These are phyloP conservation scores for Drosophila watanabei DNA, from an alignment of 1,140 invertebrate species.

Conservation along the genomic window DNA sequence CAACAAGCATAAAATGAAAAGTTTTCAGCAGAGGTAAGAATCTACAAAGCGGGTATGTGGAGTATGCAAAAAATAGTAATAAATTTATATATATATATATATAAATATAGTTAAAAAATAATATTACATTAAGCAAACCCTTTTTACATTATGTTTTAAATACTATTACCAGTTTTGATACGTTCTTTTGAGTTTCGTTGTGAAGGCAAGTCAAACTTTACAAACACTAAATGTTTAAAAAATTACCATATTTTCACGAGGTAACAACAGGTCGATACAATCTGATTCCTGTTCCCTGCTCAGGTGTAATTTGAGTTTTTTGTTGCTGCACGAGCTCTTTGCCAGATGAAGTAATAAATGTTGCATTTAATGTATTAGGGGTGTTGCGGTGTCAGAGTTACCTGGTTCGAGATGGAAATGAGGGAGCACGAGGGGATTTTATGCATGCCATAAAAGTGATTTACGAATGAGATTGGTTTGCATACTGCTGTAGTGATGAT, in stretches of 20 bases:
- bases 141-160: neutral
- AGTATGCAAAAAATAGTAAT: neutral
- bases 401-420: slow-evolving; percentile 43
- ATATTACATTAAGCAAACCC: no score
- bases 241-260: neutral
- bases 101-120: neutral
- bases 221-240: neutral
- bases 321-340: slow-evolving; percentile 37
- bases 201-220: no score
- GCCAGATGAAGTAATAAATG: slow-evolving; percentile 77
- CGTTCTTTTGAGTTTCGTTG: neutral
- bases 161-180: no score
- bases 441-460: slow-evolving; percentile 55
- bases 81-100: neutral
- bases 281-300: neutral
- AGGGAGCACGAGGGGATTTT: slow-evolving; percentile 33
- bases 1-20: slow-evolving; percentile 52
- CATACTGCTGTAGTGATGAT: slow-evolving; percentile 6
- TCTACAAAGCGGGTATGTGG: neutral
- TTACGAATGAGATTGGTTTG: slow-evolving; percentile 48
- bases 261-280: neutral
- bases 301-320: slow-evolving; percentile 61
- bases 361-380: slow-evolving; percentile 79
- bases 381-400: slow-evolving; percentile 24
- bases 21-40: slow-evolving; percentile 29